Conservation (phyloP, 2,888 invertebrate genomes). For the Drosophila subsilvestris region DNA sequence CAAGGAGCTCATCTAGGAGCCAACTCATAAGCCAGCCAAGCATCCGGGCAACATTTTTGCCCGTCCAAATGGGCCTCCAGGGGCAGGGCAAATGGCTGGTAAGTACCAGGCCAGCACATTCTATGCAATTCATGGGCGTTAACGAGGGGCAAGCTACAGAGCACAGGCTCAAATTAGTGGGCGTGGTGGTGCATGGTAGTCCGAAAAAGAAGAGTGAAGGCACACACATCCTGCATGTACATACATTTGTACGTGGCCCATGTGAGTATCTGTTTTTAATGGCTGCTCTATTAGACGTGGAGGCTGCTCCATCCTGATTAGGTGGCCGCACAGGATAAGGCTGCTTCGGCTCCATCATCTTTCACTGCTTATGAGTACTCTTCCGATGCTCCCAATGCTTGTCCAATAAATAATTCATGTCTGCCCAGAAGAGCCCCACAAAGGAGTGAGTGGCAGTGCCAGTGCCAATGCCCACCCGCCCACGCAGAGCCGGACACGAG, state of each 20-base stretch:
- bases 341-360: conserved; percentile 13
- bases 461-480: background rate
- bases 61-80: conserved; percentile 56
- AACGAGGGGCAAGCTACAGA: conserved; percentile 31
- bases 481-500: background rate
- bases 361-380: conserved; percentile 68
- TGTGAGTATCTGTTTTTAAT: conserved; percentile 66
- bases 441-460: background rate
- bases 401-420: conserved; percentile 77
- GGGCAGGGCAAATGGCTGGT: conserved; percentile 4
- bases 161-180: conserved; percentile 61
- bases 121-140: conserved; percentile 34
- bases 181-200: conserved; percentile 43
- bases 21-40: conserved; percentile 6
- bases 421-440: conserved; percentile 68
- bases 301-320: conserved; percentile 19
- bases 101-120: conserved; percentile 10
- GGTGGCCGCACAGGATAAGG: conserved; percentile 17
- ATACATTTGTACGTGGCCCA: conserved; percentile 29
- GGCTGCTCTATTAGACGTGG: conserved; percentile 62
- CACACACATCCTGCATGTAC: conserved; percentile 3
- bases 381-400: conserved; percentile 34
- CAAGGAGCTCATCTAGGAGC: conserved; percentile 31
- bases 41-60: conserved; percentile 57
- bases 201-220: conserved; percentile 13